phyloP scores from a whole-genome alignment of 1,140 invertebrate species.

The Anastrepha ludens region DNA sequence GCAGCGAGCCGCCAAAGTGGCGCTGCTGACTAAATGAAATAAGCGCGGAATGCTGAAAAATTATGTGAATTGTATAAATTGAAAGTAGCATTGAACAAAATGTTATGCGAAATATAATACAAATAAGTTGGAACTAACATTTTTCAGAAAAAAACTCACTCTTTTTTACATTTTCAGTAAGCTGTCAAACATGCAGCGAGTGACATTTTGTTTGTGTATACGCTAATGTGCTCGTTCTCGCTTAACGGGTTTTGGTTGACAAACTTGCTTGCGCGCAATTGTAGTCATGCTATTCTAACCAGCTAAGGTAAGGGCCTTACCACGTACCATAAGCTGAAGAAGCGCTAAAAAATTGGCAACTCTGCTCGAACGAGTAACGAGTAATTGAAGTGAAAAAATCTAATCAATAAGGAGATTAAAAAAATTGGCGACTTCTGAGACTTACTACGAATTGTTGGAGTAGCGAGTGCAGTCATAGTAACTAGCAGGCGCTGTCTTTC shows the following conservation, averaged over 20 bases:
- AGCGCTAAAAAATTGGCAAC: background rate
- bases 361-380: background rate
- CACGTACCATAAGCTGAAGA: background rate
- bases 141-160: background rate
- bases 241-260: background rate
- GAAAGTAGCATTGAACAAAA: background rate
- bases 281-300: background rate
- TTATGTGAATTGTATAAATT: background rate
- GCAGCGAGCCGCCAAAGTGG: background rate
- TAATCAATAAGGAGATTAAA: constrained; percentile 49
- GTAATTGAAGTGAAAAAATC: constrained; percentile 24
- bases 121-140: background rate
- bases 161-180: background rate
- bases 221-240: background rate
- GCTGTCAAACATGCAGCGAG: constrained; percentile 29
- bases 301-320: background rate
- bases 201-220: background rate
- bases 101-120: background rate
- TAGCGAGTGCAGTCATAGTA: background rate
- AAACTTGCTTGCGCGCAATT: background rate
- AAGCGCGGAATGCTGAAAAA: background rate
- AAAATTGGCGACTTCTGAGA: background rate
- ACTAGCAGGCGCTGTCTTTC: background rate
- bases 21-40: background rate
- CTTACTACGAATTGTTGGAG: background rate